Conservation (phyloP, 1,140 invertebrate genomes). For the Asbolus verrucosus region DNA sequence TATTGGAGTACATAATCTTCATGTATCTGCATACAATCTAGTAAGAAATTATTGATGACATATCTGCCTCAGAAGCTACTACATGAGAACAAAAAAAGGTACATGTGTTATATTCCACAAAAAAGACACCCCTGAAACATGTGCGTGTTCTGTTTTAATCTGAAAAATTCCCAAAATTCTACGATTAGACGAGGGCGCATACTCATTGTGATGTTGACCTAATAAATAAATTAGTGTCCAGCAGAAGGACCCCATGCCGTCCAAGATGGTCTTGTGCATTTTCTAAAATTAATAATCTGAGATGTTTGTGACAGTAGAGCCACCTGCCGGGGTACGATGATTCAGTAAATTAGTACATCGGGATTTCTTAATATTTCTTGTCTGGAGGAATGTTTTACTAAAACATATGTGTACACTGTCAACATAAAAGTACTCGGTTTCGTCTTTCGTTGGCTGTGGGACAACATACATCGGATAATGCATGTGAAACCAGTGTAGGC, state of each 20-base stretch:
- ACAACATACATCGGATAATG: not conserved
- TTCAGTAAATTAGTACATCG: conserved; percentile 44
- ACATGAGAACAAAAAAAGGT: too few species aligned
- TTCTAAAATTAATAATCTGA: conserved; percentile 38
- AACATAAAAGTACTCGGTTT: conserved; percentile 28
- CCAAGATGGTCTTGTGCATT: conserved; percentile 35
- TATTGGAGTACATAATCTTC: too few species aligned
- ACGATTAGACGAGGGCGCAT: too few species aligned
- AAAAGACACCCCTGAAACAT: too few species aligned
- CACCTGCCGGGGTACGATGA: conserved; percentile 35
- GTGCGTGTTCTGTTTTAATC: too few species aligned
- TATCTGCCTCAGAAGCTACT: too few species aligned
- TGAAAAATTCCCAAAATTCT: too few species aligned
- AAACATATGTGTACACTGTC: conserved; percentile 40
- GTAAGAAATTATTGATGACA: too few species aligned
- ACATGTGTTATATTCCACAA: too few species aligned
- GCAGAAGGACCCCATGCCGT: conserved; percentile 38
- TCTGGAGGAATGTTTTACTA: conserved; percentile 37
- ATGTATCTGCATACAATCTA: too few species aligned
- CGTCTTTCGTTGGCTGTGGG: conserved; percentile 14
- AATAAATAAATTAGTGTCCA: too few species aligned
- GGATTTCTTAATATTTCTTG: conserved; percentile 47
- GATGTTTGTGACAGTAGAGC: conserved; percentile 28
- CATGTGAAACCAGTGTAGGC: conserved; percentile 45
- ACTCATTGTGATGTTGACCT: too few species aligned